phyloP scores from a whole-genome alignment of 2,113 vertebrate genomes.

The Peromyscus californicus region DNA sequence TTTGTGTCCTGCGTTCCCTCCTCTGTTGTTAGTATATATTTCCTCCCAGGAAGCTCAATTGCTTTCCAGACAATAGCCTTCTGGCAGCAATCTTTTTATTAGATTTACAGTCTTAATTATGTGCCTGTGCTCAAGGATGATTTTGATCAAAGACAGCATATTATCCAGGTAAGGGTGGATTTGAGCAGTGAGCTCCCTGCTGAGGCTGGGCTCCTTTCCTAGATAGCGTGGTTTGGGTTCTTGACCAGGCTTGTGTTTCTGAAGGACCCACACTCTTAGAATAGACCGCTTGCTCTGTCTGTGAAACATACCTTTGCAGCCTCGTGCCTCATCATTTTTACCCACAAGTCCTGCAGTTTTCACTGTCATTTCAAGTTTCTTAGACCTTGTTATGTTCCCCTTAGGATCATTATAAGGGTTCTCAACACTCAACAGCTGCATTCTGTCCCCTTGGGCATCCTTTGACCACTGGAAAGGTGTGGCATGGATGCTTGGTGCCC shows the following conservation, averaged over 20 bases:
- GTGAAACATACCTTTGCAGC: not conserved
- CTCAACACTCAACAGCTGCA: not conserved
- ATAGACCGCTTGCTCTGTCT: not conserved
- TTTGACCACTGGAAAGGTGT: not conserved
- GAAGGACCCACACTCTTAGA: not conserved
- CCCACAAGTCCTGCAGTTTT: not conserved
- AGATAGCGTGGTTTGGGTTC: not conserved
- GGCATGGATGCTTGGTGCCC: not conserved
- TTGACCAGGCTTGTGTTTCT: not conserved
- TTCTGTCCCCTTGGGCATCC: not conserved
- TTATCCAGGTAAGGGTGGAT: not conserved
- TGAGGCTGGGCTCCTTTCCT: not conserved
- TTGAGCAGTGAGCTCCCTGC: not conserved
- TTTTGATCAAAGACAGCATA: slow-evolving; percentile 28
- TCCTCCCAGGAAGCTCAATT: not conserved
- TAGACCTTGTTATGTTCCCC: not conserved
- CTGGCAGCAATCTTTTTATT: slow-evolving; percentile 16
- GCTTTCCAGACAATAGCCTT: slow-evolving; percentile 22
- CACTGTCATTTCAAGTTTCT: not conserved
- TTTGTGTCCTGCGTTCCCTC: not conserved
- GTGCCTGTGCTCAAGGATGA: not conserved
- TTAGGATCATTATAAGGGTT: not conserved
- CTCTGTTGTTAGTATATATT: not conserved
- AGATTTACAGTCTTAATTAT: slow-evolving; percentile 29
- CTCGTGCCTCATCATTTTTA: not conserved